Evolutionary conservation across 2,797 vertebrate species (phyloP).

Genomic region (Cyprinella venusta): DNA sequence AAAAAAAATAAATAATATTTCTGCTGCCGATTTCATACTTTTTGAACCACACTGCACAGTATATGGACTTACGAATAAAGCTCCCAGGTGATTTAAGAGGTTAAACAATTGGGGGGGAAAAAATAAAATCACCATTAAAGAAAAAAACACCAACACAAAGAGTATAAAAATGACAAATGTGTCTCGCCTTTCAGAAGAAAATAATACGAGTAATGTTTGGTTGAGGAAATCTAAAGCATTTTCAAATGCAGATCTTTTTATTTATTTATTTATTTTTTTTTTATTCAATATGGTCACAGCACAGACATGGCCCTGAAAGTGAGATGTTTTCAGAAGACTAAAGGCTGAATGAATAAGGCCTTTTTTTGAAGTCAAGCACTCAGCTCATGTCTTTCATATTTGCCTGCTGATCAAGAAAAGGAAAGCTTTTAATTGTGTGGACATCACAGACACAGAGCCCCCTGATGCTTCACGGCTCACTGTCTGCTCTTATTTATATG

Average conservation of each 20-base stretch:
- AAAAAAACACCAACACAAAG: neutral
- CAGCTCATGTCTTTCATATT: conserved; percentile 13
- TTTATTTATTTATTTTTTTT: too few species aligned
- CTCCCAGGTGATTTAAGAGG: neutral
- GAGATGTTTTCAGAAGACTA: neutral
- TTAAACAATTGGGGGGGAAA: neutral
- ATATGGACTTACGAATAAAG: neutral
- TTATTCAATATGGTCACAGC: neutral
- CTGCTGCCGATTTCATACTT: neutral
- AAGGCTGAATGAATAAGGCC: neutral
- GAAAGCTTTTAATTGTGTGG: conserved; percentile 24
- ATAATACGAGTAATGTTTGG: neutral
- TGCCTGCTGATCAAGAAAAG: neutral
- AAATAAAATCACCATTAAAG: neutral
- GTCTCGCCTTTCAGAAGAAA: neutral
- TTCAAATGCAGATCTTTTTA: neutral
- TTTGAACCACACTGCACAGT: neutral
- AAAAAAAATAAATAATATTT: neutral
- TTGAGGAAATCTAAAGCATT: neutral
- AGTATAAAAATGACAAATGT: neutral
- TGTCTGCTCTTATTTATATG: conserved; percentile 34
- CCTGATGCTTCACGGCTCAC: conserved; percentile 7
- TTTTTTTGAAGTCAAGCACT: neutral
- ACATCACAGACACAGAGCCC: conserved; percentile 27
- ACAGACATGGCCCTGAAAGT: neutral